These are phyloP conservation scores for Vulpes vulpes DNA, from an alignment of 2,113 vertebrate genomes.

Conservation along the genomic window DNA sequence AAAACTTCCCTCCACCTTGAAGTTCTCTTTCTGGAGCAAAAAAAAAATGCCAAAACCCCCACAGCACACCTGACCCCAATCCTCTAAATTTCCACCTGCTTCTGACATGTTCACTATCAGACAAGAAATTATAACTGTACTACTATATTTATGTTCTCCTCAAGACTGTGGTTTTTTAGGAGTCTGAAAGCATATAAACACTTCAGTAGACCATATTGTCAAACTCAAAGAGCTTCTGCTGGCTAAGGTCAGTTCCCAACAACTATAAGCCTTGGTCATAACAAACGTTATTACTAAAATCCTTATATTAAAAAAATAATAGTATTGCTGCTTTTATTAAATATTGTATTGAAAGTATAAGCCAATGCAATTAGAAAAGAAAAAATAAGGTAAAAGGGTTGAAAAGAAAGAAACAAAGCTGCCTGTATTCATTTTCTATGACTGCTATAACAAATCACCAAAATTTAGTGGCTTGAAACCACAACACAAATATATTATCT, in stretches of 20 bases:
- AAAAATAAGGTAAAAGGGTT: not conserved
- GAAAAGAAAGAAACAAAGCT: constrained; percentile 21
- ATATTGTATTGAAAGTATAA: not conserved
- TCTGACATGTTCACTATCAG: not conserved
- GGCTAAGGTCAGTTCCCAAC: not conserved
- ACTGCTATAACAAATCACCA: not conserved
- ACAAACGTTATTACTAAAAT: constrained; percentile 32
- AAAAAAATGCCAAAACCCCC: not conserved
- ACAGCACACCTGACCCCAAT: not conserved
- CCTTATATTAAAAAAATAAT: not conserved
- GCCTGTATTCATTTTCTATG: not conserved
- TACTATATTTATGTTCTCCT: not conserved
- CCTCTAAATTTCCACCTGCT: not conserved
- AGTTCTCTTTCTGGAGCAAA: not conserved
- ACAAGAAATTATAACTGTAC: not conserved
- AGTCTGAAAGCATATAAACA: not conserved
- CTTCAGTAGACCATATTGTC: not conserved
- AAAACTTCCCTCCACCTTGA: not conserved
- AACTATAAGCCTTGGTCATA: not conserved
- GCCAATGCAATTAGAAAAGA: not conserved
- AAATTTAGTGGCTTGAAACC: not conserved
- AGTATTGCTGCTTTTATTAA: not conserved
- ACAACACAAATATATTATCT: not conserved
- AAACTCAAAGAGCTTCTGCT: constrained; percentile 18
- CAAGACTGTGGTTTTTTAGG: constrained; percentile 39